A percentile compares a stretch with the other conserved stretches of the same genome.
Conservation (phyloP, 2,888 invertebrate species). For the Lepidochrysops patricia region DNA sequence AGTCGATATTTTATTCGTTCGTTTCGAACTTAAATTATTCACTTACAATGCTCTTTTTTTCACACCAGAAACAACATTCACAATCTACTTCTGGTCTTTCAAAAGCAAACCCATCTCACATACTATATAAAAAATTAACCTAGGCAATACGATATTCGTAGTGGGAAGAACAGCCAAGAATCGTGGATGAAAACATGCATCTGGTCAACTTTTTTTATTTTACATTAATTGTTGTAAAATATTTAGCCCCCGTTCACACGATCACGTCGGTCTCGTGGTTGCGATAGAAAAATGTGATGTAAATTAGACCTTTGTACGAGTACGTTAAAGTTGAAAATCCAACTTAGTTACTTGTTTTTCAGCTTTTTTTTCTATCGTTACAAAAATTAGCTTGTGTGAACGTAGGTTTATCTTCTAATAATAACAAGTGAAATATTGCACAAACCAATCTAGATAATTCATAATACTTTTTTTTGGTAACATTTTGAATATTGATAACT, state of each 20-base stretch:
- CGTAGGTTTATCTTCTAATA: neutral
- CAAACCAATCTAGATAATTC: neutral
- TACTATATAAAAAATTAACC: neutral
- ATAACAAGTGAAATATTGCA: neutral
- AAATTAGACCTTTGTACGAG: too few species aligned
- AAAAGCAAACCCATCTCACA: neutral
- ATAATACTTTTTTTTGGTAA: conserved; percentile 14
- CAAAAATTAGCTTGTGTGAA: too few species aligned
- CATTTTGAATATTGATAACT: conserved; percentile 12
- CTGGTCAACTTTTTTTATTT: too few species aligned
- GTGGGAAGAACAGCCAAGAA: neutral
- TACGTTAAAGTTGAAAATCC: too few species aligned
- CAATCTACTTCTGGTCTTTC: neutral
- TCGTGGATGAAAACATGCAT: neutral
- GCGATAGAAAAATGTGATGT: too few species aligned
- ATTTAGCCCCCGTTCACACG: too few species aligned
- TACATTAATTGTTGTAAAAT: too few species aligned
- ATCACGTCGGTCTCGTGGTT: too few species aligned
- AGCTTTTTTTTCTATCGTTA: too few species aligned
- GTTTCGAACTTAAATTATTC: conserved; percentile 48
- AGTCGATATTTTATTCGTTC: conserved; percentile 59
- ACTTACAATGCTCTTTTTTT: conserved; percentile 56
- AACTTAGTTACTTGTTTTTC: too few species aligned
- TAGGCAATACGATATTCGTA: neutral
- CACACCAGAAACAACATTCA: conserved; percentile 21